These are phyloP conservation scores for Gymnocheta viridis DNA, from an alignment of 2,888 invertebrate species.

Conservation along the genomic window DNA sequence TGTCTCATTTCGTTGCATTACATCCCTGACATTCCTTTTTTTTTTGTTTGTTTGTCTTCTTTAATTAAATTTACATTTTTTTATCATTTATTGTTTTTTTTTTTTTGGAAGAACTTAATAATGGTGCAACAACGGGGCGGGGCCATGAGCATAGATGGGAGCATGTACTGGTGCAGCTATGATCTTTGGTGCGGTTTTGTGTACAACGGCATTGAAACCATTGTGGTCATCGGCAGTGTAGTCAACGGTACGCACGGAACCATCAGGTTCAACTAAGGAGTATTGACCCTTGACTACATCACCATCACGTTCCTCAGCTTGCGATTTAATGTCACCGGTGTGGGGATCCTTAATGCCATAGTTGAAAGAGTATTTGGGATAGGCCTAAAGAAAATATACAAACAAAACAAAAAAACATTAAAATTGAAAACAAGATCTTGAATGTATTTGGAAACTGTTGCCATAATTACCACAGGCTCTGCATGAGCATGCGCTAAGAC, in stretches of 20 bases:
- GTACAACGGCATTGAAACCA: slow-evolving; percentile 88
- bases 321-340: slow-evolving; percentile 88
- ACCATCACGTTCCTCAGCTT: slow-evolving; percentile 87
- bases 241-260: slow-evolving; percentile 84
- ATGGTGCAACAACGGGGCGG: slow-evolving; percentile 81
- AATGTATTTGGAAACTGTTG: not conserved
- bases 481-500: slow-evolving; percentile 75
- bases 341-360: slow-evolving; percentile 88
- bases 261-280: slow-evolving; percentile 83
- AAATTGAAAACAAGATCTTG: not conserved
- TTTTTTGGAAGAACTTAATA: slow-evolving; percentile 76
- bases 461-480: slow-evolving; percentile 59
- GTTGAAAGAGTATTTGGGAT: slow-evolving; percentile 87
- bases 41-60: slow-evolving; percentile 48
- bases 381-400: slow-evolving; percentile 82
- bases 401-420: not conserved
- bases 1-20: slow-evolving; percentile 49
- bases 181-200: slow-evolving; percentile 85
- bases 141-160: slow-evolving; percentile 77
- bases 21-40: slow-evolving; percentile 65
- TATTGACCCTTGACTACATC: slow-evolving; percentile 88
- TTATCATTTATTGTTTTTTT: not conserved
- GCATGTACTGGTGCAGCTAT: slow-evolving; percentile 76
- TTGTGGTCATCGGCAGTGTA: slow-evolving; percentile 88
- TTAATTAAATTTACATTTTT: slow-evolving; percentile 39